phyloP scores from a whole-genome alignment of 2,113 vertebrate genomes.

The Tupaia tana region DNA sequence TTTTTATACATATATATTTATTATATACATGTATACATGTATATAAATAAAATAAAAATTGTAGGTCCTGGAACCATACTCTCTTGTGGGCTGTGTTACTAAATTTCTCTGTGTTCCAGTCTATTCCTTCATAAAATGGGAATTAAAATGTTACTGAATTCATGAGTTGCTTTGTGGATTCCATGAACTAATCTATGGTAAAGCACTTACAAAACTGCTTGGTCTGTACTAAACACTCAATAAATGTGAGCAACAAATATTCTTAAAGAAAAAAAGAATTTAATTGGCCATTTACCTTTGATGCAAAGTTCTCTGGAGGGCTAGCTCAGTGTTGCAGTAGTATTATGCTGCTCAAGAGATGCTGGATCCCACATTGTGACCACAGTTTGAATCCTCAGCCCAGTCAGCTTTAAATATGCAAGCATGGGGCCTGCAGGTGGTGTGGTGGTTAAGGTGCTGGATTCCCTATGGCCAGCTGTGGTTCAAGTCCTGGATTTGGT shows the following conservation, averaged over 20 bases:
- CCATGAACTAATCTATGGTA: background rate
- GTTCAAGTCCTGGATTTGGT: no score
- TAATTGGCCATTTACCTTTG: background rate
- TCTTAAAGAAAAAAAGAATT: slow-evolving; percentile 8
- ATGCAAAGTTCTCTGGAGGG: background rate
- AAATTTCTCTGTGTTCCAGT: background rate
- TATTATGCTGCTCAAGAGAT: no score
- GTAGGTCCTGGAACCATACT: background rate
- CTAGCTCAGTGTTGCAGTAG: no score
- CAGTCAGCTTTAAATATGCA: no score
- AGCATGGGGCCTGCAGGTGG: no score
- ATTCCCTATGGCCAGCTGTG: no score
- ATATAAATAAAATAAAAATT: background rate
- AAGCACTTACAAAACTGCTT: background rate
- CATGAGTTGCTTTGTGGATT: background rate
- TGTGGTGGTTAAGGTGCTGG: no score
- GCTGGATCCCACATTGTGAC: no score
- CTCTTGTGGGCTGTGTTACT: background rate
- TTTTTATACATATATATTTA: no score
- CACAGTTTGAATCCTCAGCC: no score
- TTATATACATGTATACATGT: no score
- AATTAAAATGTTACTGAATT: background rate
- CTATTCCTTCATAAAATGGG: background rate
- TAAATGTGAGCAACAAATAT: background rate
- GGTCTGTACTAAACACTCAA: background rate